Percentiles rank a stretch among this genome's conserved stretches.
Evolutionary conservation across 2,888 invertebrate genomes (phyloP).

Genomic region (Arrhopalites spinosus): DNA sequence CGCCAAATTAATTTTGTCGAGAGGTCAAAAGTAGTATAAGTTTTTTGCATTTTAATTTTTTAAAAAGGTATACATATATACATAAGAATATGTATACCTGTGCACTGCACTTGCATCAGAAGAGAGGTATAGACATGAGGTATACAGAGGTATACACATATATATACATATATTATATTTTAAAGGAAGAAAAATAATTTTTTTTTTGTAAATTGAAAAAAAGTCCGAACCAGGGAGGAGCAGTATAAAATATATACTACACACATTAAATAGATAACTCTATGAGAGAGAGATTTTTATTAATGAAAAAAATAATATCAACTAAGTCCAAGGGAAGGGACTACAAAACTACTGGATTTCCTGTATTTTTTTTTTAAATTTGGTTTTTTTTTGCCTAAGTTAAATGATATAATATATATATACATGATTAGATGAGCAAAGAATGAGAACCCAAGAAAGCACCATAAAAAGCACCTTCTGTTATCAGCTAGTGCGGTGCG

Average conservation of each 20-base stretch:
- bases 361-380: background rate
- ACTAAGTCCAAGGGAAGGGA: background rate
- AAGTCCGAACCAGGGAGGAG: background rate
- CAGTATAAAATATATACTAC: too few species aligned
- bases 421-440: conserved; percentile 18
- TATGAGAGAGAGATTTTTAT: too few species aligned
- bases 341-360: background rate
- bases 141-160: background rate
- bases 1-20: too few species aligned
- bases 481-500: conserved; percentile 50
- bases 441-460: conserved; percentile 36
- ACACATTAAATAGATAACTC: too few species aligned
- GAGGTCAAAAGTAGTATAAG: conserved; percentile 4
- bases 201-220: background rate
- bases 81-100: conserved; percentile 24
- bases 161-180: background rate
- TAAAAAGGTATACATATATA: conserved; percentile 9
- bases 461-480: conserved; percentile 42
- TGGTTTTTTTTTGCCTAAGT: too few species aligned
- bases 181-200: background rate
- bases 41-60: background rate
- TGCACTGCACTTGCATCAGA: conserved; percentile 30
- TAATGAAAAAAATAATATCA: background rate
- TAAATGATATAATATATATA: too few species aligned
- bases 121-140: background rate